A percentile compares a stretch with the other conserved stretches of the same genome.
These are phyloP conservation scores for Chlorodrepanis virens DNA, from an alignment of 2,113 vertebrate species.

Conservation along the genomic window DNA sequence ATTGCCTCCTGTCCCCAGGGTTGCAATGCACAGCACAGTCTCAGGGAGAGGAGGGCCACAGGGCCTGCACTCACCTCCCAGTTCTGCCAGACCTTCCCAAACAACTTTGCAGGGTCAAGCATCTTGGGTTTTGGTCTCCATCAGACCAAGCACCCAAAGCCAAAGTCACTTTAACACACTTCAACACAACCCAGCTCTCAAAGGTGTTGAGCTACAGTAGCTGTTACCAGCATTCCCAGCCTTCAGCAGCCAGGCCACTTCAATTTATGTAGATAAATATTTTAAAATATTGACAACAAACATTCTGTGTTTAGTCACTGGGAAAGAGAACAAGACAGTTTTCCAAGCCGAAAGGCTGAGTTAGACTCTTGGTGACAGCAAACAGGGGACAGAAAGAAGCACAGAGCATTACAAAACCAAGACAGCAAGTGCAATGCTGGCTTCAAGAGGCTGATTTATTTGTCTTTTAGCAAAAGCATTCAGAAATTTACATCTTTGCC, in stretches of 20 bases:
- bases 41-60: neutral
- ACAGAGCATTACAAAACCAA: neutral
- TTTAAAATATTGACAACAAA: neutral
- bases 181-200: neutral
- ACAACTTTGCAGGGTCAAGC: neutral
- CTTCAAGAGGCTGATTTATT: constrained; percentile 14
- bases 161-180: neutral
- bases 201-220: neutral
- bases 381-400: neutral
- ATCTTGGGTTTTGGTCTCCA: neutral
- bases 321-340: neutral
- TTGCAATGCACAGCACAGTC: neutral
- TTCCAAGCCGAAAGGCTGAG: neutral
- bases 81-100: neutral
- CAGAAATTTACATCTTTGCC: neutral
- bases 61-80: neutral
- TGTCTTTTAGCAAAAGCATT: constrained; percentile 5
- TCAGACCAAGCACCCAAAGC: neutral
- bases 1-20: neutral
- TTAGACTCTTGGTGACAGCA: neutral
- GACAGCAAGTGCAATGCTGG: neutral
- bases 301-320: neutral
- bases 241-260: neutral
- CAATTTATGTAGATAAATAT: neutral
- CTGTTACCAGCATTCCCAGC: neutral